These are phyloP conservation scores for Delphinus delphis DNA, from an alignment of 2,113 vertebrate genomes.

Conservation along the genomic window DNA sequence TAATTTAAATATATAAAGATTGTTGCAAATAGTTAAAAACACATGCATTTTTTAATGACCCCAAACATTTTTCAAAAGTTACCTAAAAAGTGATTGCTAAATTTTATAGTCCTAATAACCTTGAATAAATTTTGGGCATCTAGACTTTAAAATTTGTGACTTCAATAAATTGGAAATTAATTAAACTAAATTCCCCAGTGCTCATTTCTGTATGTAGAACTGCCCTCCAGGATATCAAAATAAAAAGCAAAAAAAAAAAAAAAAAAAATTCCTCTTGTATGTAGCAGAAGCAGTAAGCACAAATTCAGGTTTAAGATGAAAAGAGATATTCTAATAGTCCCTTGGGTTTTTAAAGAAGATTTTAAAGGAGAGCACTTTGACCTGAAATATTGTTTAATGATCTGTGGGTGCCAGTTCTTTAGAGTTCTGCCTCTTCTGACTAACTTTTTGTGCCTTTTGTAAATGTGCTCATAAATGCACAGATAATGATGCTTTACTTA, in stretches of 20 bases:
- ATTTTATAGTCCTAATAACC: background rate
- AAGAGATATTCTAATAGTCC: background rate
- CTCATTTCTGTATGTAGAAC: background rate
- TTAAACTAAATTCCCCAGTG: background rate
- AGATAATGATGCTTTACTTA: background rate
- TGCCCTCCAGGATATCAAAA: background rate
- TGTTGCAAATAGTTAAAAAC: background rate
- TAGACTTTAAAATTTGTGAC: background rate
- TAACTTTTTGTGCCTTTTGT: background rate
- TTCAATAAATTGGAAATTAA: background rate
- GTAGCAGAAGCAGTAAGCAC: background rate
- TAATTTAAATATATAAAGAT: background rate
- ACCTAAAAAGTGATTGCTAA: background rate
- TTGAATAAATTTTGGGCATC: background rate
- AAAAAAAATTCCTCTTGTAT: background rate
- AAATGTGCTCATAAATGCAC: background rate
- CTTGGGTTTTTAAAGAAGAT: background rate
- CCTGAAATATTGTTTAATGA: background rate
- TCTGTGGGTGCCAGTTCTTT: background rate
- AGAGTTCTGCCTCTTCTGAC: background rate
- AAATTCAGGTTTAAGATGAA: background rate
- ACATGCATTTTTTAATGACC: background rate
- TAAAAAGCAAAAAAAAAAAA: background rate
- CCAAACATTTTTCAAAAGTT: background rate
- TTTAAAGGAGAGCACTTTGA: background rate